These are phyloP conservation scores for Struthidea cinerea DNA, from an alignment of 2,113 vertebrate genomes.

Conservation along the genomic window DNA sequence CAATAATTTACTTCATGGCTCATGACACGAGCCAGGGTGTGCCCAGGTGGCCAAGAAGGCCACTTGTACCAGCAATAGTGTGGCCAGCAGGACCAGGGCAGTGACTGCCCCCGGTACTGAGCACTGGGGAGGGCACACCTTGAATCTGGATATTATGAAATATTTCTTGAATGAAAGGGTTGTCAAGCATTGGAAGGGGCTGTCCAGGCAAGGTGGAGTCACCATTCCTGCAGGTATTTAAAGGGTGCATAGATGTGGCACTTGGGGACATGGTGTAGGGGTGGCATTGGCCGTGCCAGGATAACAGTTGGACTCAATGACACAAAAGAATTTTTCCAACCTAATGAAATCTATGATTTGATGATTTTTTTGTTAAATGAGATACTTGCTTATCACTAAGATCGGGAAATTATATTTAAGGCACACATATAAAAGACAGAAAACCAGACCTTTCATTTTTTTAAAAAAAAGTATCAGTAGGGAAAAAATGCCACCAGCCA, in stretches of 20 bases:
- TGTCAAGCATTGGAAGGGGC: fast-evolving
- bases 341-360: not conserved
- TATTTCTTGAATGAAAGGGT: not conserved
- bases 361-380: not conserved
- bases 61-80: not conserved
- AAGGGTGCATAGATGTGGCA: not conserved
- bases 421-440: not conserved
- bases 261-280: not conserved
- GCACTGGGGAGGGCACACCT: not conserved
- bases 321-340: not conserved
- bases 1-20: not conserved
- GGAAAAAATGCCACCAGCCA: not conserved
- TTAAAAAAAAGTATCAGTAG: not conserved
- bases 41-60: not conserved
- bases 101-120: fast-evolving
- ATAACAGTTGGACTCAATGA: not conserved
- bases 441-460: not conserved
- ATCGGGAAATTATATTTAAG: not conserved
- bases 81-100: not conserved
- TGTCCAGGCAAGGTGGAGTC: not conserved
- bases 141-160: not conserved
- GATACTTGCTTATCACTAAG: not conserved
- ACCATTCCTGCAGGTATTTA: not conserved
- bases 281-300: too few species aligned
- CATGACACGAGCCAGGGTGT: not conserved